These are phyloP conservation scores for Hemiscyllium ocellatum DNA, from an alignment of 2,113 vertebrate genomes.

Conservation along the genomic window DNA sequence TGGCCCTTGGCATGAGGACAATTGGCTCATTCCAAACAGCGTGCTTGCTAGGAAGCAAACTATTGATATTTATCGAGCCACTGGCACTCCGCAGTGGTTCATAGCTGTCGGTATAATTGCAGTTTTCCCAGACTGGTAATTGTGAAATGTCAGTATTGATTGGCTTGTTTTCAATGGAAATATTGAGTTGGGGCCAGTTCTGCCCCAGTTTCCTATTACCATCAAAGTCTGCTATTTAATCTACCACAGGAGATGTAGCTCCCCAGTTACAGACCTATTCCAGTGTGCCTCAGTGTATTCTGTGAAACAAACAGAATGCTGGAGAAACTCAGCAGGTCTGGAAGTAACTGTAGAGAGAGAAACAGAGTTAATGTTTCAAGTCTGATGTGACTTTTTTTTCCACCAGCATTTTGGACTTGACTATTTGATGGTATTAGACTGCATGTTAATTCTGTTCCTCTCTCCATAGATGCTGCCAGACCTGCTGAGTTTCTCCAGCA, in stretches of 20 bases:
- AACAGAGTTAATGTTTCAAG: too few relatives aligned
- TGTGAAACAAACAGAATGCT: too few relatives aligned
- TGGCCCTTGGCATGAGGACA: not conserved
- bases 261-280: not conserved
- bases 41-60: not conserved
- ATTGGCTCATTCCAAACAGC: not conserved
- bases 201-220: not conserved
- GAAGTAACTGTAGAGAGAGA: too few relatives aligned
- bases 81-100: not conserved
- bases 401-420: too few relatives aligned
- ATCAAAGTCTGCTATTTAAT: not conserved
- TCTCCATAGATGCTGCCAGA: too few relatives aligned
- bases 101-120: conserved; percentile 19
- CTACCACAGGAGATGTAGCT: too few relatives aligned
- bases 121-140: conserved; percentile 25
- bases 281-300: too few relatives aligned
- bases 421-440: too few relatives aligned
- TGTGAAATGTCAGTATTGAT: conserved; percentile 24
- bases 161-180: not conserved
- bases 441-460: too few relatives aligned
- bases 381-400: too few relatives aligned
- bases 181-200: not conserved
- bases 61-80: not conserved
- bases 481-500: too few relatives aligned
- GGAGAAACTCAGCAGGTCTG: too few relatives aligned